Evolutionary conservation across 2,888 invertebrate genomes (phyloP).

Genomic region (Andrena praecox): DNA sequence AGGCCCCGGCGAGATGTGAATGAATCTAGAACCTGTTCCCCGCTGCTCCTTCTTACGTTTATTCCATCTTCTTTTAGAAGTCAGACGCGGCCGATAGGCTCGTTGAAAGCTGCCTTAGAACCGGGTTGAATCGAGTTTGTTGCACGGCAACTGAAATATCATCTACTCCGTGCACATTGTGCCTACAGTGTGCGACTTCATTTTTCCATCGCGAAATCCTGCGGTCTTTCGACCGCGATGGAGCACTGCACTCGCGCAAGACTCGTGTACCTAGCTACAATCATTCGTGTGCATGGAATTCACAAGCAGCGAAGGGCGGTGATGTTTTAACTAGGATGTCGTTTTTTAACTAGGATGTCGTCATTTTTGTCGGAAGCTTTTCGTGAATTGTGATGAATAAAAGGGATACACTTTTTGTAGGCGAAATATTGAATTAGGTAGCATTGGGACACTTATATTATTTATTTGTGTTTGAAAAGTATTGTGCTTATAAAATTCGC

Average conservation of each 20-base stretch:
- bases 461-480: too few species aligned
- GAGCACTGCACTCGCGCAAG: too few species aligned
- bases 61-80: conserved; percentile 67
- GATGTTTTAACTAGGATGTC: too few species aligned
- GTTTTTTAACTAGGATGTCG: too few species aligned
- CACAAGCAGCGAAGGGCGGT: too few species aligned
- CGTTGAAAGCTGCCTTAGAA: conserved; percentile 61
- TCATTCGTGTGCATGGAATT: too few species aligned
- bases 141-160: conserved; percentile 47
- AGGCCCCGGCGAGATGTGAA: conserved; percentile 81
- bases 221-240: not conserved
- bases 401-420: too few species aligned
- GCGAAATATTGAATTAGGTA: too few species aligned
- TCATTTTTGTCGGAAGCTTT: too few species aligned
- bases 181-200: not conserved
- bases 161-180: conserved; percentile 33
- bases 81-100: conserved; percentile 61
- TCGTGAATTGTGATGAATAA: too few species aligned
- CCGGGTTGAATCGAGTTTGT: conserved; percentile 53
- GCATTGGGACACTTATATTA: too few species aligned
- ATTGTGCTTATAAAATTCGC: too few species aligned
- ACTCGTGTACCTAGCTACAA: not conserved
- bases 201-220: not conserved
- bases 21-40: conserved; percentile 83
- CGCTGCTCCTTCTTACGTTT: conserved; percentile 73